A percentile compares a stretch with the other conserved stretches of the same genome.
Conservation (phyloP, 2,888 invertebrate genomes). For the Drosophila subsilvestris region DNA sequence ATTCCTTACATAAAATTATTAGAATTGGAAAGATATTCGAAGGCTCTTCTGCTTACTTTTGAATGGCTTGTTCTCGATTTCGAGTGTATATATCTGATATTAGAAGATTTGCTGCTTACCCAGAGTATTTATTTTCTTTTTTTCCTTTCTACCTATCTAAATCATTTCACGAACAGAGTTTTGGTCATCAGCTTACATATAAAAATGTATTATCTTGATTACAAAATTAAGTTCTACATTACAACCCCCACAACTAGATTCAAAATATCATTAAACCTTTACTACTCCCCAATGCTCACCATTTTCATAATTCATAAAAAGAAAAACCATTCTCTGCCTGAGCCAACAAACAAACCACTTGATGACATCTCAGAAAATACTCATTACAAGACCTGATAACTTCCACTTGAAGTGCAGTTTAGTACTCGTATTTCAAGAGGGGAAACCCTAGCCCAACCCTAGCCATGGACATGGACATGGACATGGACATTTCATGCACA, state of each 20-base stretch:
- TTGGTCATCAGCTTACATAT: too few relatives aligned
- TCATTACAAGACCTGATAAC: neutral
- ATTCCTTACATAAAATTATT: too few relatives aligned
- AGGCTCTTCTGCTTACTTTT: neutral
- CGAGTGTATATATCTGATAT: neutral
- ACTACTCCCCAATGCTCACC: neutral
- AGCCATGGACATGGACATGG: conserved; percentile 16
- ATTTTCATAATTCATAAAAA: neutral
- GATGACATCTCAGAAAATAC: conserved; percentile 24
- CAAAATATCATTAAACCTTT: neutral
- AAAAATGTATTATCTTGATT: too few relatives aligned
- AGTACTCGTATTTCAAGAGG: conserved; percentile 15
- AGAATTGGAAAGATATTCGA: too few relatives aligned
- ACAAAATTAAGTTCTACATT: too few relatives aligned
- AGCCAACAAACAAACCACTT: conserved; percentile 14
- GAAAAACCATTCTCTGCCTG: neutral
- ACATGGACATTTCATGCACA: too few relatives aligned
- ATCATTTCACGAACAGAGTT: too few relatives aligned
- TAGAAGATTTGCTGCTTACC: too few relatives aligned
- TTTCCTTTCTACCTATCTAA: too few relatives aligned
- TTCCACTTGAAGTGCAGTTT: conserved; percentile 19
- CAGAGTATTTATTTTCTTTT: too few relatives aligned
- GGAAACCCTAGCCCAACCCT: neutral
- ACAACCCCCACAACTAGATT: too few relatives aligned
- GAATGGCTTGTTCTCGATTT: neutral